These are phyloP conservation scores for Drosophila formosana DNA, from an alignment of 2,888 invertebrate species.

Conservation along the genomic window DNA sequence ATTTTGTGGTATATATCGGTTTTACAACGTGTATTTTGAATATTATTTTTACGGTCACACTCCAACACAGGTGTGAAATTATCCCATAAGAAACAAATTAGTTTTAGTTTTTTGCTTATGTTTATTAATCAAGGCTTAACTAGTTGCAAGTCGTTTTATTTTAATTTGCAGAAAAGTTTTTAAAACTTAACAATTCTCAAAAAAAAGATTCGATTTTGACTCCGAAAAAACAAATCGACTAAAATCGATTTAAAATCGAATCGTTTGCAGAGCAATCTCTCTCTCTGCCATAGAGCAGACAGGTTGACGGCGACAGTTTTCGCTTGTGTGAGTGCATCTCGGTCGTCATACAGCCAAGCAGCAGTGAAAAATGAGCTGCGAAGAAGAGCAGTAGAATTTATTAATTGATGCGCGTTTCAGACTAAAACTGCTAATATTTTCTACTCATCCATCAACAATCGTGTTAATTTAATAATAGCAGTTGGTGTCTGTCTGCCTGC, in stretches of 20 bases:
- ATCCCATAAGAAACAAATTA: too few species aligned
- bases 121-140: too few species aligned
- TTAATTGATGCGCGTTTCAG: slow-evolving; percentile 35
- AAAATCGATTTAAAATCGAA: neutral
- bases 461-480: slow-evolving; percentile 47
- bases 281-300: slow-evolving; percentile 41
- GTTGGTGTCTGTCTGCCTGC: slow-evolving; percentile 17
- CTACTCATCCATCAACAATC: slow-evolving; percentile 15
- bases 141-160: too few species aligned
- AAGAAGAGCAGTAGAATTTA: slow-evolving; percentile 45
- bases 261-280: neutral
- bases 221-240: too few species aligned
- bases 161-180: too few species aligned
- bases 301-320: slow-evolving; percentile 46
- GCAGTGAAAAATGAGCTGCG: slow-evolving; percentile 62
- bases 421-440: slow-evolving; percentile 35
- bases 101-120: too few species aligned
- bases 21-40: neutral
- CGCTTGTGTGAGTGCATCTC: slow-evolving; percentile 40
- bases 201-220: too few species aligned
- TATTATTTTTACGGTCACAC: neutral
- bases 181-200: too few species aligned
- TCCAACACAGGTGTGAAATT: neutral
- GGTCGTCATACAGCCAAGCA: slow-evolving; percentile 26
- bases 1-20: too few species aligned